Base-by-base conservation (phyloP, 2,888 invertebrate species). In the Mythimna albipuncta region DNA sequence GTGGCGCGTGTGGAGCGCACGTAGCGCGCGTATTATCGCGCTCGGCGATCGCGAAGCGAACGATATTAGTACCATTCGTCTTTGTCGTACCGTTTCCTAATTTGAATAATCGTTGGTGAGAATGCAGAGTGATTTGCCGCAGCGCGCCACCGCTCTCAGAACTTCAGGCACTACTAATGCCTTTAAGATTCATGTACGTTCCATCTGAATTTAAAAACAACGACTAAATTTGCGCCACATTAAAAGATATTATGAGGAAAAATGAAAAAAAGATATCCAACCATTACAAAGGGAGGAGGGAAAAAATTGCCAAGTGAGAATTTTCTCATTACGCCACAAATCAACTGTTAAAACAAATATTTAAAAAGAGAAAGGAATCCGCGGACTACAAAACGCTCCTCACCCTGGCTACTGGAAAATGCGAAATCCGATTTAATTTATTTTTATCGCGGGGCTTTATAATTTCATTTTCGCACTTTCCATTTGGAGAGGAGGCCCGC, bases 391-490 rank as follows among this genome's bases (percentile, higher is more conserved):
- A 94, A 95, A 94, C 92, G 92, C 91, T 93, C 91, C 91, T 95
- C 95, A 93, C 93, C 91, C 94, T 93, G 93, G 94, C 94, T 95
- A 95, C 95, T 94, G 93, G 94, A 91, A 91, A 94, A 95, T 92
- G 94, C 94, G 94, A 95, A 95, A 95, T 96, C 96, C 95, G 95
- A 96, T 96, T 96, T 96, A 96, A 96, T 96, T 96, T 96, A 96
- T 96, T 96, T 96, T 96, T 96, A 96, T 96, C 96, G 95, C 92
- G 90, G 93, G 94, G 94, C 95, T 96, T 96, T 96, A 96, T 96
- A 96, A 96, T 96, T 96, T 96, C 95, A 96, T 96, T 96, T 96
- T 96, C 96, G 95, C 96, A 96, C 96, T 96, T 96, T 96, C 95
- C 95, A 95, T 95, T 96, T 96, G 91, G 92, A 93, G 94, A 93